Evolutionary conservation across 2,797 vertebrate species (phyloP).

Genomic region (Acanthurus tractus): DNA sequence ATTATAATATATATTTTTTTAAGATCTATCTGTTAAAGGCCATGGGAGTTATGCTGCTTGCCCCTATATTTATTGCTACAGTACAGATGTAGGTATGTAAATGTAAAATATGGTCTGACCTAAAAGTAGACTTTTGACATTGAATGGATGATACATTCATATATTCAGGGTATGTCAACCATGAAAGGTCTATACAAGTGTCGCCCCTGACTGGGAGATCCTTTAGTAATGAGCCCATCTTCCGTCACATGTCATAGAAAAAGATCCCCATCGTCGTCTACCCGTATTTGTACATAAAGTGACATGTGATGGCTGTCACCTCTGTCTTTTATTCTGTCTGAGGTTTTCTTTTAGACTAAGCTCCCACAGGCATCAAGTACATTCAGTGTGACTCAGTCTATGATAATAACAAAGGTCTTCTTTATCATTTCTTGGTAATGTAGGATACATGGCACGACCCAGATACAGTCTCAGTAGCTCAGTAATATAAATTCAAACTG

Average conservation of each 20-base stretch:
- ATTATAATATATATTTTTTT: background rate
- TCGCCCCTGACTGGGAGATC: conserved; percentile 34
- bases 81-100: conserved; percentile 6
- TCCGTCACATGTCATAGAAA: conserved; percentile 32
- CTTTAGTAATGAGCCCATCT: conserved; percentile 46
- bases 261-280: conserved; percentile 12
- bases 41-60: background rate
- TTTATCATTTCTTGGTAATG: background rate
- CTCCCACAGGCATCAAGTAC: background rate
- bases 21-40: background rate
- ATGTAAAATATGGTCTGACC: conserved; percentile 6
- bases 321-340: conserved; percentile 16
- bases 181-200: conserved; percentile 35
- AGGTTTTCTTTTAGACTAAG: conserved; percentile 9
- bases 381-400: conserved; percentile 21
- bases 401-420: conserved; percentile 4
- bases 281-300: conserved; percentile 31
- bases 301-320: conserved; percentile 43
- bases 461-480: background rate
- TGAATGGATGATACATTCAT: conserved; percentile 8
- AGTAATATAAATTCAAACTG: conserved; percentile 9
- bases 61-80: background rate
- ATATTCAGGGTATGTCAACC: conserved; percentile 22
- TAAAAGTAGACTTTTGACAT: conserved; percentile 9
- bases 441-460: conserved; percentile 2